Evolutionary conservation across 2,797 vertebrate species (phyloP).

Genomic region (Eospalax fontanierii): DNA sequence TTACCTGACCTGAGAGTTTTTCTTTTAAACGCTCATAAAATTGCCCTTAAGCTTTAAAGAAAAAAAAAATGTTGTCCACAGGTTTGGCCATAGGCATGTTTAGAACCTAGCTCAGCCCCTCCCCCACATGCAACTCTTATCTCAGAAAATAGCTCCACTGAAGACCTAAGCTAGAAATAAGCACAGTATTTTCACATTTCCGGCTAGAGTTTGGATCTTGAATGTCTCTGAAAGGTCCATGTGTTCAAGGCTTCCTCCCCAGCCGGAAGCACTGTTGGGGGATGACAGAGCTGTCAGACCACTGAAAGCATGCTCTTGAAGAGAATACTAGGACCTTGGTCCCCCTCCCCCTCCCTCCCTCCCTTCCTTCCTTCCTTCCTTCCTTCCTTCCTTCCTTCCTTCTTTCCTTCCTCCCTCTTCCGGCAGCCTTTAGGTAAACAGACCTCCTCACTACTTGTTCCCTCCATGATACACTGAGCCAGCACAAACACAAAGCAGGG

Average conservation of each 20-base stretch:
- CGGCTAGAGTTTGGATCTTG: not conserved
- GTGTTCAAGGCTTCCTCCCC: not conserved
- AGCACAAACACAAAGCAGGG: not conserved
- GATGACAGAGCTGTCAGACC: not conserved
- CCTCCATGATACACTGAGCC: not conserved
- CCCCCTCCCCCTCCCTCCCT: too few relatives aligned
- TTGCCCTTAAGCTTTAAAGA: too few relatives aligned
- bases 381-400: not conserved
- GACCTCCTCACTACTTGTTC: not conserved
- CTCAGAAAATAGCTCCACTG: not conserved
- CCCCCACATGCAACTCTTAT: not conserved
- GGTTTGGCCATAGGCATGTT: conserved; percentile 42
- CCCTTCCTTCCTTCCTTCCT: not conserved
- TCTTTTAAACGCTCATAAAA: too few relatives aligned
- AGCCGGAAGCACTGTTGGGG: not conserved
- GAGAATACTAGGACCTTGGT: not conserved
- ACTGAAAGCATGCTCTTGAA: not conserved
- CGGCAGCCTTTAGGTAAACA: not conserved
- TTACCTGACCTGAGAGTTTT: too few relatives aligned
- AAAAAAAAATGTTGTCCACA: not conserved
- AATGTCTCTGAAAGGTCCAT: not conserved
- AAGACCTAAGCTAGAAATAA: not conserved
- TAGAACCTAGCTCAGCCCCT: conserved; percentile 51
- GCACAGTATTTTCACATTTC: not conserved
- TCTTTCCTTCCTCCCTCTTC: not conserved